Base-by-base conservation (phyloP, 2,113 vertebrate species). In the Macquaria ambigua region DNA sequence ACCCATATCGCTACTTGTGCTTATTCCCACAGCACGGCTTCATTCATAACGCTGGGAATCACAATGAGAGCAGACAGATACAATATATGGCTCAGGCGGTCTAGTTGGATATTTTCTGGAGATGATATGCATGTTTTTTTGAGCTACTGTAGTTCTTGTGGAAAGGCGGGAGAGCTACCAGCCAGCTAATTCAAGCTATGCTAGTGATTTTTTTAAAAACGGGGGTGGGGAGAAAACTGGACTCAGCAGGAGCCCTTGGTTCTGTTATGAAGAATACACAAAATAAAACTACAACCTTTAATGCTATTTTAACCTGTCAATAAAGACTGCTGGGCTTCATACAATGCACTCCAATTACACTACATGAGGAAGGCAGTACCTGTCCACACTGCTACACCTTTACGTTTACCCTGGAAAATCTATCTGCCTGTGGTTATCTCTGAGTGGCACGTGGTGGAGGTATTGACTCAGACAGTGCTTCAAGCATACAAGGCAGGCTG, bases 381-480 rank as follows among this genome's bases (percentile, higher is more conserved):
- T 68, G 74, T 48, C 23, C 53, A 59, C 61, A 25, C 58, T 31
- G 25, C 56, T 58, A 85, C 74, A 80, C 83, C 81, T 67, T 37
- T 41, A 68, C 5, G 23, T 86, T 25, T 75, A 74, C 85, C 83
- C 69, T 4, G 25, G 43, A 66, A 73, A 85, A 86, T 89, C 84
- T 72, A 48, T 78, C 28, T 3, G 85, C 68, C 86, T 89, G 84
- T 59, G 86, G 86, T 86, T 89, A 86, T 87, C 83, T 83, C 28
- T n/a, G 82, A 89, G 76, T 80, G 87, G 90, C 89, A 90, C 78
- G 83, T 86, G 77, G 85, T 85, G 89, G 85, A 79, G 74, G 80
- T 87, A 93, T 91, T 83, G 90, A 89, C 88, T 91, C 89, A 85
- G 85, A 82, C 82, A 63, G 75, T 15, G 79, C 92, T 91, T 59